These are phyloP conservation scores for Acanthacorydalis orientalis DNA, from an alignment of 2,888 invertebrate species.

Conservation along the genomic window DNA sequence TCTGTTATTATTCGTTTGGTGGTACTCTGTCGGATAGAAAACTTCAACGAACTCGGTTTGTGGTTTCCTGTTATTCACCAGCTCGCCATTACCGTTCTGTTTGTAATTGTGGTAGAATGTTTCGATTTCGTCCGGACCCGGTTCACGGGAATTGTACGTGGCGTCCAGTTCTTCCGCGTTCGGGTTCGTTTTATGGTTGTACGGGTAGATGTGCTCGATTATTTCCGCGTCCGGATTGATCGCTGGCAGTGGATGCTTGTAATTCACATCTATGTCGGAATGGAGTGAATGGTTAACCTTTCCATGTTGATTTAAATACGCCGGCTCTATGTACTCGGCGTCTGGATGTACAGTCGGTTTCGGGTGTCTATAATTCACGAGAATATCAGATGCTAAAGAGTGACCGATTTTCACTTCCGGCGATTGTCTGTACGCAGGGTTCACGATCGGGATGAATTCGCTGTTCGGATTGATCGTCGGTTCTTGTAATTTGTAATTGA, in stretches of 20 bases:
- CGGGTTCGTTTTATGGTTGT: slow-evolving; percentile 7
- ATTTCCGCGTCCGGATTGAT: slow-evolving; percentile 42
- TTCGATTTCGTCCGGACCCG: background rate
- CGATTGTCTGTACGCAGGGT: slow-evolving; percentile 16
- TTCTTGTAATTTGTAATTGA: slow-evolving; percentile 51
- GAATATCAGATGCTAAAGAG: slow-evolving; percentile 26
- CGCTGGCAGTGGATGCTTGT: slow-evolving; percentile 36
- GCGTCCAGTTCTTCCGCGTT: slow-evolving; percentile 5
- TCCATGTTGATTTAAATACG: slow-evolving; percentile 20
- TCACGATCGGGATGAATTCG: slow-evolving; percentile 35
- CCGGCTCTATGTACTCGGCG: slow-evolving; percentile 22
- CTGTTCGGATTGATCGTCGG: slow-evolving; percentile 53
- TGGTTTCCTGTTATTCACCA: background rate
- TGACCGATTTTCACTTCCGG: slow-evolving; percentile 7
- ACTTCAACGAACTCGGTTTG: background rate
- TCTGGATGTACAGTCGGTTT: slow-evolving; percentile 27
- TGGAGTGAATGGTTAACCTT: slow-evolving; percentile 22
- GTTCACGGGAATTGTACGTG: background rate
- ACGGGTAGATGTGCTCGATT: slow-evolving; percentile 20
- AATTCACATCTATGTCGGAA: slow-evolving; percentile 38
- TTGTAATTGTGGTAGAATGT: background rate
- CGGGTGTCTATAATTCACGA: slow-evolving; percentile 31
- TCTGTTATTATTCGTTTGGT: no score
- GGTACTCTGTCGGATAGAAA: no score
- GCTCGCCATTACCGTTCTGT: no score